Evolutionary conservation across 2,797 vertebrate species (phyloP), one percentile per base, ranked within the genome.

Genomic region (Hippocampus kuda): DNA sequence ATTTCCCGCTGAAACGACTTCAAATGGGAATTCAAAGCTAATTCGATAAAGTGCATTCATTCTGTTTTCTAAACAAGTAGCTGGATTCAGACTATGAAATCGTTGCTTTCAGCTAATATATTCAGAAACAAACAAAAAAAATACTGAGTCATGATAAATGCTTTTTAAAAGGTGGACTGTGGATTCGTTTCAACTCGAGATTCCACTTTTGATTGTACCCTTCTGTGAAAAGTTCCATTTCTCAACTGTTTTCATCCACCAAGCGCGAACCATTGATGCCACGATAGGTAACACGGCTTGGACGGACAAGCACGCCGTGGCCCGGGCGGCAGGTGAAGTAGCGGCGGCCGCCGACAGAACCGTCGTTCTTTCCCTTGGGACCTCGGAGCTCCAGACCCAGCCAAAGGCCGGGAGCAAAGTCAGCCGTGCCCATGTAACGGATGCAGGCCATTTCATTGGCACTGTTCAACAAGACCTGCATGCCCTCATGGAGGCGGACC

Each of bases 361-460:
- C 97, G 0, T 99, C 94, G 0, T 99, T 97, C 77, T 90, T 97
- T 0, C 97, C 97, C 81, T 92, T 94, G 63, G 94, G 86, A 0
- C 88, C 91, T 9, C 94, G 90, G 3, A 99, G 93, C 80, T 99
- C 97, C 18, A 99, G 90, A 2, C 97, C 96, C 1, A 99, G 90
- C 96, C 97, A 99, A 2, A 94, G 73, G 0, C 96, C 96, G 0
- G 92, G 84, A 0, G 95, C 95, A 67, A 99, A 99, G 84, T 94
- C 93, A 0, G 95, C 87, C 4, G 91, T 88, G 44, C 97, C 97
- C 72, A 99, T 80, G 80, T 97, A 99, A 70, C 96, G 92, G 77
- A 99, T 92, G 10, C 86, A 89, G 0, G 92, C 94, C 94, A 97
- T 97, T 82, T 98, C 97, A 0, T 93, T 98, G 73, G 94, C 95